Evolutionary conservation across 2,888 invertebrate species (phyloP).

Genomic region (Therioaphis trifolii): DNA sequence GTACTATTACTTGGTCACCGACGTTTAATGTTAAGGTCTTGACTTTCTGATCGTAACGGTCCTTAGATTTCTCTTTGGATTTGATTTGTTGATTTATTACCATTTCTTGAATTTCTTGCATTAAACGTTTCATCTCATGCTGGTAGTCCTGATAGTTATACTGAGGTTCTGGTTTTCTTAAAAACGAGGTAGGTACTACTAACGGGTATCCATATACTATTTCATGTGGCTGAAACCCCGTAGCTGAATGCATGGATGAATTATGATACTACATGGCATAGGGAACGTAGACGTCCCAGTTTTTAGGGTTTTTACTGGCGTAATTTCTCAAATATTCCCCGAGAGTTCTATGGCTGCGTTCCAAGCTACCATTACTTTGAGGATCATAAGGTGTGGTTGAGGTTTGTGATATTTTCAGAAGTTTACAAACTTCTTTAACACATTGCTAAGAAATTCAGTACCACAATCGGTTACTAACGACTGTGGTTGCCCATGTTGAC

Average conservation of each 20-base stretch:
- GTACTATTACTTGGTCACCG: too few relatives aligned
- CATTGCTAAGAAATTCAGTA: not conserved
- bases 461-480: constrained; percentile 10
- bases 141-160: constrained; percentile 13
- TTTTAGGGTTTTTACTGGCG: not conserved
- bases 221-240: too few relatives aligned
- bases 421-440: not conserved
- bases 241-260: too few relatives aligned
- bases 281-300: not conserved
- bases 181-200: not conserved
- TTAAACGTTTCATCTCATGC: too few relatives aligned
- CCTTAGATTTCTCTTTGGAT: not conserved
- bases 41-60: not conserved
- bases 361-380: not conserved
- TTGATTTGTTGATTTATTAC: not conserved
- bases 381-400: not conserved
- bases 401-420: not conserved
- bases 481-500: not conserved
- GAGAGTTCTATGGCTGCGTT: not conserved
- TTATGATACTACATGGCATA: too few relatives aligned
- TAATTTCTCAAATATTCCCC: not conserved
- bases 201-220: too few relatives aligned
- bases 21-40: not conserved
- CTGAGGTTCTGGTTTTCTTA: not conserved
- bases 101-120: not conserved